Evolutionary conservation across 2,113 vertebrate genomes (phyloP), one percentile per base, ranked within the genome.

Genomic region (Terrapene triunguis): DNA sequence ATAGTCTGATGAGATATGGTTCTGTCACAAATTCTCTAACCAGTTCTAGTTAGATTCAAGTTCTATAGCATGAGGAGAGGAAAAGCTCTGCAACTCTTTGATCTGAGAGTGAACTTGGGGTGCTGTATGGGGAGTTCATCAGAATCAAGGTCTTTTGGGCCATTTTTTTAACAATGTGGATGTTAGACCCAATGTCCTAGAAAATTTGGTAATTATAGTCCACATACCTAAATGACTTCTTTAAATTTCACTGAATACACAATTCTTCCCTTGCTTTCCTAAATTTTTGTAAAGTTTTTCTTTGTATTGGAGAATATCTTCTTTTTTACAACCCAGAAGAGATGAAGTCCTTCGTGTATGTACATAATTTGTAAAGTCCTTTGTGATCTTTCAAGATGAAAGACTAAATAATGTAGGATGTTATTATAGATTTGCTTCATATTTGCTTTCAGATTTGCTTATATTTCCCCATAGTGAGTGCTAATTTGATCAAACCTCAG

Each of bases 211-310:
- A 87, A 87, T 8, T 76, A 4, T 10, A 2, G 24, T 10, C 47
- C 57, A 38, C 29, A 11, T 80, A 57, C 1, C 3, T 7, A 79
- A 1, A 0, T 3, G 51, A 42, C 17, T 5, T 53, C 81, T 86
- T 62, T 38, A 24, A 16, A 76, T 90, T 82, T 48, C 48, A 91
- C 25, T 5, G 87, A 91, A 35, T 79, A 55, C 79, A 91, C 44
- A 4, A 32, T 10, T 82, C 1, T 0, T 6, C 48, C 3, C 5
- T 80, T 10, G 35, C 81, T 38, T 10, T 86, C 35, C 79, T 53
- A 81, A 38, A 69, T 17, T 69, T 69, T 35, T 69, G 65, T 69
- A 69, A 78, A 0, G 1, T 2, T 78, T 65, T 86, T 85, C 38
- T 42, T 42, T 74, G 10, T 74, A 42, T 44, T 3, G 10, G 22